Percentiles rank a stretch among this genome's conserved stretches.
These are phyloP conservation scores for Eulithis prunata DNA, from an alignment of 2,888 invertebrate genomes.

Conservation along the genomic window DNA sequence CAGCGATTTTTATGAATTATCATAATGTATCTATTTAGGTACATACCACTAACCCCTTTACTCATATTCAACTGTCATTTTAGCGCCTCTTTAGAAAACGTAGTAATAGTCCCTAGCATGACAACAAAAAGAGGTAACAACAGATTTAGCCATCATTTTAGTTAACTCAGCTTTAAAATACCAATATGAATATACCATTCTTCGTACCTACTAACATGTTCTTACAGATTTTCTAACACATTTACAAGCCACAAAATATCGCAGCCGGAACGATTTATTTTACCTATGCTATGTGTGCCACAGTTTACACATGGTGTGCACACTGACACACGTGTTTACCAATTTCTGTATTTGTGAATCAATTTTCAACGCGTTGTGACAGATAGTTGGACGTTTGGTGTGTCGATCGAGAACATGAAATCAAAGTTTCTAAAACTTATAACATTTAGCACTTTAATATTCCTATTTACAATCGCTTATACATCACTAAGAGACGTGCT, in stretches of 20 bases:
- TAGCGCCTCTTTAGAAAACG: no score
- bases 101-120: no score
- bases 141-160: no score
- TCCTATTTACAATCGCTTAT: constrained; percentile 17
- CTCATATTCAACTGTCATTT: no score
- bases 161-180: no score
- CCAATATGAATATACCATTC: no score
- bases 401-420: constrained; percentile 28
- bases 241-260: not conserved
- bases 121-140: no score
- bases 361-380: constrained; percentile 20
- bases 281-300: not conserved
- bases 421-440: constrained; percentile 12
- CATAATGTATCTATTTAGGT: no score
- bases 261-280: not conserved
- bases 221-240: not conserved
- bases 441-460: constrained; percentile 8
- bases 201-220: not conserved
- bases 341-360: constrained; percentile 13
- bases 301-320: not conserved
- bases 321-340: not conserved
- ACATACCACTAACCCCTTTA: no score
- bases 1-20: no score
- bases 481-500: constrained; percentile 14
- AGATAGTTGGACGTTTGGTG: constrained; percentile 14